A percentile compares a stretch with the other conserved stretches of the same genome.
Conservation (phyloP, 2,888 invertebrate genomes). For the Actias luna region DNA sequence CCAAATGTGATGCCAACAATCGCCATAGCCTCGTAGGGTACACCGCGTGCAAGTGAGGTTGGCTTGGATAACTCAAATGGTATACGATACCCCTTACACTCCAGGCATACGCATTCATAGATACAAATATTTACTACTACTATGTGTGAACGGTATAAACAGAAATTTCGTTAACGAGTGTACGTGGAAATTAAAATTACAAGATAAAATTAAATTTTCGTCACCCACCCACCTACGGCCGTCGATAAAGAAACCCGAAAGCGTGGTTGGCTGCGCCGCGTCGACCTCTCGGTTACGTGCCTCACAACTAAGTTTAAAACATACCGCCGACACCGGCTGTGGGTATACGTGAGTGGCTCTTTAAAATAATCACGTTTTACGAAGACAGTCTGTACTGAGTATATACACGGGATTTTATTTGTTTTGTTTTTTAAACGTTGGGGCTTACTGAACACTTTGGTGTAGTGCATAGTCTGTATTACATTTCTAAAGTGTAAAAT, state of each 20-base stretch:
- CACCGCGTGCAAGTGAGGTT: too few relatives aligned
- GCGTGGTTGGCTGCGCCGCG: conserved; percentile 10
- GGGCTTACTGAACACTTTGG: too few relatives aligned
- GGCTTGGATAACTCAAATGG: too few relatives aligned
- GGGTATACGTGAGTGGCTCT: conserved; percentile 28
- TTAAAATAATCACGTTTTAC: conserved; percentile 35
- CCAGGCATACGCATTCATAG: too few relatives aligned
- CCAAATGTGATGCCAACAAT: too few relatives aligned
- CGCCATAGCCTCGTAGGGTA: too few relatives aligned
- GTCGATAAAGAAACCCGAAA: conserved; percentile 14
- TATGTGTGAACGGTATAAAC: neutral
- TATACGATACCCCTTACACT: too few relatives aligned
- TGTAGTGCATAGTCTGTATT: neutral
- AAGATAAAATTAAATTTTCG: neutral
- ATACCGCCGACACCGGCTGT: conserved; percentile 28
- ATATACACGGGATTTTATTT: conserved; percentile 4
- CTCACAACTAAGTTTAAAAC: conserved; percentile 30
- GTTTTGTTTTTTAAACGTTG: neutral
- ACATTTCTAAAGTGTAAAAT: too few relatives aligned
- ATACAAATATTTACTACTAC: too few relatives aligned
- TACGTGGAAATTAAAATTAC: neutral
- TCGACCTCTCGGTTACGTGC: conserved; percentile 13
- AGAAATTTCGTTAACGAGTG: neutral
- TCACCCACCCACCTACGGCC: neutral
- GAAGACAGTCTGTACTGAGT: conserved; percentile 22